Conservation (phyloP, 2,888 invertebrate genomes). For the Elgonia sp. region DNA sequence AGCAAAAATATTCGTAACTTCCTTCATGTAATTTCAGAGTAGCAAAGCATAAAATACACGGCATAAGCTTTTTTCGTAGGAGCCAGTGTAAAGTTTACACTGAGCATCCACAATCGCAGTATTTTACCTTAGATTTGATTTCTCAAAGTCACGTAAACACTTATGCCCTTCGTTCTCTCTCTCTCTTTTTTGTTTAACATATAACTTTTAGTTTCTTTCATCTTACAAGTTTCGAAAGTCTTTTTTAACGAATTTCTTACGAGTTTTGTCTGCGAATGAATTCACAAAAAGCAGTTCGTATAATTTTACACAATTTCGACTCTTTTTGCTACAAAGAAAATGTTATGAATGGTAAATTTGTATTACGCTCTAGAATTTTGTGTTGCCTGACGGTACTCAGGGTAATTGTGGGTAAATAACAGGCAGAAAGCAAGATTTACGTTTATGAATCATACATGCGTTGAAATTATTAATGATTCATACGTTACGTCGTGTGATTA, state of each 20-base stretch:
- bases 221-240: constrained; percentile 17
- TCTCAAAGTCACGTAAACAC: constrained; percentile 57
- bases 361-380: constrained; percentile 31
- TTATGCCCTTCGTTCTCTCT: constrained; percentile 4
- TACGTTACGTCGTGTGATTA: too few species aligned
- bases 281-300: constrained; percentile 39
- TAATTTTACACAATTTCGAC: constrained; percentile 40
- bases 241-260: constrained; percentile 42
- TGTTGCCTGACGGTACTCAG: constrained; percentile 32
- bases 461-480: too few species aligned
- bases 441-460: constrained; percentile 49
- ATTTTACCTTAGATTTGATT: constrained; percentile 58
- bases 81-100: constrained; percentile 40
- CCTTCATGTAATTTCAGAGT: constrained; percentile 32
- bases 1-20: constrained; percentile 34
- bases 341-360: constrained; percentile 16
- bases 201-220: constrained; percentile 45
- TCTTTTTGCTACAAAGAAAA: constrained; percentile 12
- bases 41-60: constrained; percentile 36
- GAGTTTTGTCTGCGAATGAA: constrained; percentile 7
- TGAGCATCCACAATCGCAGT: constrained; percentile 46
- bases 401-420: constrained; percentile 58
- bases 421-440: constrained; percentile 49
- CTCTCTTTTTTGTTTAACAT: neutral
- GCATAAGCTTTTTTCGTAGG: constrained; percentile 38